phyloP scores from a whole-genome alignment of 2,797 vertebrate genomes.

The Labeo calbasu region DNA sequence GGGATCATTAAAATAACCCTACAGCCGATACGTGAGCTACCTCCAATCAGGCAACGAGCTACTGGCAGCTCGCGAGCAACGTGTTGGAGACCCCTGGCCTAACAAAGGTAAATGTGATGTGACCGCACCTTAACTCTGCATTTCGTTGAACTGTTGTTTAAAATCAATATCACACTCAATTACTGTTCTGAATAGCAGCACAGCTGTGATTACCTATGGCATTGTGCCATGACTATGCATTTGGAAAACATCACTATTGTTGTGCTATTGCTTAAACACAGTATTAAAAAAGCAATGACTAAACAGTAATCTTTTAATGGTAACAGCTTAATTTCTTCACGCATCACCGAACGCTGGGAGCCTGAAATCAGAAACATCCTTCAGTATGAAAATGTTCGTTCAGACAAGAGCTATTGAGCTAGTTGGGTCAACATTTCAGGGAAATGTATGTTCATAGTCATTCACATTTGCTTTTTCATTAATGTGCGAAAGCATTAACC shows the following conservation, averaged over 20 bases:
- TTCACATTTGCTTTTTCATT: constrained; percentile 2
- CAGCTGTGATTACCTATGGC: constrained; percentile 1
- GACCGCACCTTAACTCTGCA: not conserved
- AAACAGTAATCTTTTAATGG: not conserved
- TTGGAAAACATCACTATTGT: not conserved
- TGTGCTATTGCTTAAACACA: not conserved
- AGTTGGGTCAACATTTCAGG: not conserved
- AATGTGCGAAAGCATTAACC: not conserved
- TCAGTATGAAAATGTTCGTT: not conserved
- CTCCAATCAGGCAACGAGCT: no score
- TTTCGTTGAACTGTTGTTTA: not conserved
- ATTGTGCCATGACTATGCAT: not conserved
- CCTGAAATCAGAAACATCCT: not conserved
- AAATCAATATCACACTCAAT: constrained; percentile 6
- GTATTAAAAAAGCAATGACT: not conserved
- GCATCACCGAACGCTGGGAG: not conserved
- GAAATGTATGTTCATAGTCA: not conserved
- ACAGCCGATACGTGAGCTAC: no score
- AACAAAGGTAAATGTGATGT: not conserved
- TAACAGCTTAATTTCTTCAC: not conserved
- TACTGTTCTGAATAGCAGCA: constrained; percentile 9
- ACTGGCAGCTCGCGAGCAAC: no score
- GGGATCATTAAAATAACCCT: no score
- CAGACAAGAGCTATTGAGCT: no score
- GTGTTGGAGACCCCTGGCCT: no score